phyloP scores from a whole-genome alignment of 92 coral and sea anemone species.

The Heteractis magnifica region DNA sequence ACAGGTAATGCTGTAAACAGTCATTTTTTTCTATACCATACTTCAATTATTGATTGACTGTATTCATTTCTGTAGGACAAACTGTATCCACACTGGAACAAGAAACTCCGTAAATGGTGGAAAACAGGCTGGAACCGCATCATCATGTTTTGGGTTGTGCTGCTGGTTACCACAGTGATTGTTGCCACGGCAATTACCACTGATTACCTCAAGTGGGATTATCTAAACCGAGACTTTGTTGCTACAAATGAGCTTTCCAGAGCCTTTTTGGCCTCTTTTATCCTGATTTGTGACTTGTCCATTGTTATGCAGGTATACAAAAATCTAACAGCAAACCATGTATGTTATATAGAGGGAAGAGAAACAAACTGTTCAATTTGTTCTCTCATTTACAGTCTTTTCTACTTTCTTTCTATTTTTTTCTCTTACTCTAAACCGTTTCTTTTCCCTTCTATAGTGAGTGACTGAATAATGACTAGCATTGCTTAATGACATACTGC shows the following conservation, averaged over 20 bases:
- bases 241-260: constrained; percentile 92
- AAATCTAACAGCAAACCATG: not conserved
- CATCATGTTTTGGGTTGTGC: constrained; percentile 85
- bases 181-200: constrained; percentile 92
- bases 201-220: constrained; percentile 85
- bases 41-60: not conserved
- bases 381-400: too few relatives aligned
- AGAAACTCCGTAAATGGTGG: constrained; percentile 77
- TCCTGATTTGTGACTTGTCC: constrained; percentile 81
- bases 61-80: constrained; percentile 60
- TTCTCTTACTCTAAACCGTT: not conserved
- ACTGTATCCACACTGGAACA: constrained; percentile 92
- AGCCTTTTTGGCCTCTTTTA: constrained; percentile 91
- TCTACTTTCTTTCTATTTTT: too few relatives aligned
- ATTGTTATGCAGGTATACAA: constrained; percentile 91
- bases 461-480: not conserved
- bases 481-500: not conserved
- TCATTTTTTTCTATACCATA: too few relatives aligned
- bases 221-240: constrained; percentile 80
- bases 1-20: constrained; percentile 54
- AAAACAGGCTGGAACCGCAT: constrained; percentile 87
- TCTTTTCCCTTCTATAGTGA: not conserved
- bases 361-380: too few relatives aligned
- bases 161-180: constrained; percentile 72
- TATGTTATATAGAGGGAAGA: not conserved